Base-by-base conservation (phyloP, 2,113 vertebrate species). In the Ciconia stormi region DNA sequence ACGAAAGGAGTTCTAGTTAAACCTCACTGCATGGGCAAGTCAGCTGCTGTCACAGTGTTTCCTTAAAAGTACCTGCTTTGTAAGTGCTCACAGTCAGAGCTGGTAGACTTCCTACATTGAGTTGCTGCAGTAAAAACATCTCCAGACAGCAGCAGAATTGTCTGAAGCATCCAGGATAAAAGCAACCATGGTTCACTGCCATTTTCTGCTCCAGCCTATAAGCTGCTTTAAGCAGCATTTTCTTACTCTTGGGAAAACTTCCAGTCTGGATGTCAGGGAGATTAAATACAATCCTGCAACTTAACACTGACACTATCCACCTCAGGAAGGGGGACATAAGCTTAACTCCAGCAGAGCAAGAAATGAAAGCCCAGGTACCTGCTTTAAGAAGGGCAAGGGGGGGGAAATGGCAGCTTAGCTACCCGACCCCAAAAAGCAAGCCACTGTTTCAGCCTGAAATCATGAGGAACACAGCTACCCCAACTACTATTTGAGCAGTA, bases 301-400 rank as follows among this genome's bases (percentile, higher is more conserved):
- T 86, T 89, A 50, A 42, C 26, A 30, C 13, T 52, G 58, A 63
- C 32, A 53, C 52, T 14, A 19, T 72, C 30, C 47, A 49, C n/a
- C 11, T 55, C 8, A 11, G 58, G 17, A 53, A 82, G 7, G 10
- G 9, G 13, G 17, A 82, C 3, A 0, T 0, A 27, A 53, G 9
- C 53, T 61, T 52, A 90, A 38, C 15, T 50, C 23, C 29, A 5
- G 22, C 46, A 79, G 36, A 70, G n/a, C 32, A 87, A 59, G 72
- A 91, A 67, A n/a, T 44, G 26, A 71, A 86, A 82, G 30, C 13
- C 6, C 27, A 73, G 14, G 6, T 36, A 44, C 0, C 42, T 65
- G 36, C 42, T 74, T 89, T 42, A 61, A 69, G 6, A 67, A 46
- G 7, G 34, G 30, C 16, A 70, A 23, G 30, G 14, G 19, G 14